Evolutionary conservation across 2,888 invertebrate species (phyloP), one percentile per base, ranked within the genome.

Genomic region (Cyrtodaria siliqua): DNA sequence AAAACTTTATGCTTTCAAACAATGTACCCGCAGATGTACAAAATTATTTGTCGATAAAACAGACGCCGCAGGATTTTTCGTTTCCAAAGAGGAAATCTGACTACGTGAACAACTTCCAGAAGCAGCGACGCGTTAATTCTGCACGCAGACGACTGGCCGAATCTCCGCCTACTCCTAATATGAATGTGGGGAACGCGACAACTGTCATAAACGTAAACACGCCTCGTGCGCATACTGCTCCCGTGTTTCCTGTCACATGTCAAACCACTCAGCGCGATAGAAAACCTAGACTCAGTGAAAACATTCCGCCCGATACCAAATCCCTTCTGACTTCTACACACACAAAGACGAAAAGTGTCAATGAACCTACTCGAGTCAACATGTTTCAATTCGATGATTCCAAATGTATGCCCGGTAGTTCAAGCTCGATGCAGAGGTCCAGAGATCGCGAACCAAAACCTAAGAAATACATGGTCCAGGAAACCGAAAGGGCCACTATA

Each of bases 81-180:
- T 85, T 87, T 63, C 87, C 87, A 0, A 75, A 79, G 12, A 67
- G 87, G 49, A 84, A 80, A 29, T 88, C 88, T 0, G 79, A 86
- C 27, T 88, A 88, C 57, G 79, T 88, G 14, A 75, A 82, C 47
- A 84, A 86, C 49, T 81, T 83, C 53, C 86, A 87, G 73, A 85
- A 74, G 33, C 87, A 85, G 59, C 66, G 73, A 50, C 66, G 85
- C 50, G 85, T 88, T 0, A 87, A 86, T 69, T 87, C 87, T 18
- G 84, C 86, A 8, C 63, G 84, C 42, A 69, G 81, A 27, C 72
- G 81, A 33, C 63, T 88, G 26, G 79, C 81, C 1, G 84, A 85
- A 27, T 56, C 67, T 2, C 71, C 81, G 0, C 60, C 80, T 1
- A n/a, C 73, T 9, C 67, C 77, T 4, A 64, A 42, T 24, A 20